Percentiles rank a stretch among this genome's conserved stretches.
These are phyloP conservation scores for Malachius bipustulatus DNA, from an alignment of 2,888 invertebrate genomes.

Conservation along the genomic window DNA sequence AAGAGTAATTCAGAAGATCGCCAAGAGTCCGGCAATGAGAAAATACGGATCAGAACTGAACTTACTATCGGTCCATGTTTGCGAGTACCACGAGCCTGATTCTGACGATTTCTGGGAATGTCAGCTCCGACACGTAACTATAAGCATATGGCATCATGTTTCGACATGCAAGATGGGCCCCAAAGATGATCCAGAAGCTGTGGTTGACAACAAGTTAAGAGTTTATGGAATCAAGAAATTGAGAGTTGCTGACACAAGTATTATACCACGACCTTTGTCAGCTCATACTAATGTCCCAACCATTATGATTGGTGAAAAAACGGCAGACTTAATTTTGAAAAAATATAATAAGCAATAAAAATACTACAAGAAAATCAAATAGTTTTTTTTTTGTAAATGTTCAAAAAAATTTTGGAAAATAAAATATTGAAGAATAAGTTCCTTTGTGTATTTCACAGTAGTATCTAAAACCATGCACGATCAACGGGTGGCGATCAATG, in stretches of 20 bases:
- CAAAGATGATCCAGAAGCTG: too few relatives aligned
- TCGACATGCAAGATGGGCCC: constrained; percentile 45
- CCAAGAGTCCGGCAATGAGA: constrained; percentile 38
- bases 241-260: too few relatives aligned
- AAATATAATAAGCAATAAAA: too few relatives aligned
- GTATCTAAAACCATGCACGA: too few relatives aligned
- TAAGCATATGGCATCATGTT: constrained; percentile 33
- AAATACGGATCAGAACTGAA: constrained; percentile 49
- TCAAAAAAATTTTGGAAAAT: too few relatives aligned
- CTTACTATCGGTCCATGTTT: constrained; percentile 43
- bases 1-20: constrained; percentile 37
- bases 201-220: constrained; percentile 34
- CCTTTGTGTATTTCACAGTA: too few relatives aligned
- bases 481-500: too few relatives aligned
- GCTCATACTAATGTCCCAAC: constrained; percentile 56
- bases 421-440: too few relatives aligned
- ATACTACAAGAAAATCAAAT: too few relatives aligned
- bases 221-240: constrained; percentile 49
- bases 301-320: constrained; percentile 64
- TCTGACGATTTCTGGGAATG: constrained; percentile 59
- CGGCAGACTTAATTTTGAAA: constrained; percentile 54
- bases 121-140: constrained; percentile 35
- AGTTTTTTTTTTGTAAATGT: too few relatives aligned
- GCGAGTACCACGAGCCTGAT: constrained; percentile 40
- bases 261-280: constrained; percentile 53